A percentile compares a stretch with the other conserved stretches of the same genome.
phyloP scores from a whole-genome alignment of 2,113 vertebrate genomes.

The Halichoerus grypus region DNA sequence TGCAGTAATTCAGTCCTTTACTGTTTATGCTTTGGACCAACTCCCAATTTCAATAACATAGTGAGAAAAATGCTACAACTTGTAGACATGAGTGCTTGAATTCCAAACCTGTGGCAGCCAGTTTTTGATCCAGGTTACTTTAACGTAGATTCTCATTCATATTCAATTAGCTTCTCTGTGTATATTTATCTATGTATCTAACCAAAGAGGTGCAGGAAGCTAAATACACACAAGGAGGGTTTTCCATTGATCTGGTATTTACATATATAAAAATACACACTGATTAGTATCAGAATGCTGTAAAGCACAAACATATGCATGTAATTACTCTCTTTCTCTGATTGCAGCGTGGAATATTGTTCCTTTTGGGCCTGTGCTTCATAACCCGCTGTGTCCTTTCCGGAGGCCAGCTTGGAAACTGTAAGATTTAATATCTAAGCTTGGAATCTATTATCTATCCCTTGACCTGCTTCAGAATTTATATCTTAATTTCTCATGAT shows the following conservation, averaged over 20 bases:
- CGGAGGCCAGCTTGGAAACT: conserved; percentile 24
- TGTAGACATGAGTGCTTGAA: not conserved
- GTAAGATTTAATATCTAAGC: not conserved
- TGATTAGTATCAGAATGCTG: conserved; percentile 71
- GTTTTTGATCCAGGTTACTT: conserved; percentile 14
- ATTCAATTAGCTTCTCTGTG: conserved; percentile 63
- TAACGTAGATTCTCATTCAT: conserved; percentile 38
- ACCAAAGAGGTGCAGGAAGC: conserved; percentile 36
- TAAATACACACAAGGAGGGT: conserved; percentile 40
- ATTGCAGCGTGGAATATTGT: not conserved
- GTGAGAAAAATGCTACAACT: conserved; percentile 65
- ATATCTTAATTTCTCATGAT: not conserved
- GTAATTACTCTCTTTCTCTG: conserved; percentile 47
- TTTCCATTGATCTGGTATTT: conserved; percentile 75
- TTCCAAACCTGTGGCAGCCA: conserved; percentile 9
- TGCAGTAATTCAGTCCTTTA: conserved; percentile 53
- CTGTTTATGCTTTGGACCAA: conserved; percentile 59
- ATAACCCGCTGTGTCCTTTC: not conserved
- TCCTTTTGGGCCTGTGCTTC: conserved; percentile 32
- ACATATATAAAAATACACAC: conserved; percentile 54
- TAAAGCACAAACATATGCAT: conserved; percentile 60
- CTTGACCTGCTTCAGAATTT: conserved; percentile 10
- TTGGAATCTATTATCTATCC: conserved; percentile 52
- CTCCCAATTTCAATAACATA: conserved; percentile 53
- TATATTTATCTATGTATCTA: conserved; percentile 65